Conservation (phyloP, 2,113 vertebrate species). For the Ptilorrhoa leucosticta region DNA sequence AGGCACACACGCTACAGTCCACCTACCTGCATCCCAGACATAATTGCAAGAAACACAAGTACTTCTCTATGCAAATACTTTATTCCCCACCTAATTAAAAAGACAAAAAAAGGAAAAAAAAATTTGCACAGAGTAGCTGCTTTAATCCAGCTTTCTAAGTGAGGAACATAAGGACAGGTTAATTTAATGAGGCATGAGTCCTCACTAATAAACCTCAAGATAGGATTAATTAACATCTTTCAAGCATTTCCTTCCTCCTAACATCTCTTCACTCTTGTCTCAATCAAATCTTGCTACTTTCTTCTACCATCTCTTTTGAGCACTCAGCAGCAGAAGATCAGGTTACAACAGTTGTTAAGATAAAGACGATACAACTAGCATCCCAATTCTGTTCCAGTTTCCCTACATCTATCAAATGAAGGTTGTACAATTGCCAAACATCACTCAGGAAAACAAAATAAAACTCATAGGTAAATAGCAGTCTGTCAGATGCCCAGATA, state of each 20-base stretch:
- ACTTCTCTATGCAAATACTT: background rate
- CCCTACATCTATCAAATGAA: background rate
- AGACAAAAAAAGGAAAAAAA: background rate
- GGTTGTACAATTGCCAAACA: background rate
- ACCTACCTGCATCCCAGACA: background rate
- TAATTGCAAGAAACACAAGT: background rate
- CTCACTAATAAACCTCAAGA: background rate
- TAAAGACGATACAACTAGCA: background rate
- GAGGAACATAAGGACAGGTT: background rate
- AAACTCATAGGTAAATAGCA: background rate
- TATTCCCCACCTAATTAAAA: background rate
- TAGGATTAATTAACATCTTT: background rate
- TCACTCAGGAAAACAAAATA: background rate
- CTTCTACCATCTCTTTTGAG: background rate
- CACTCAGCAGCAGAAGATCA: background rate
- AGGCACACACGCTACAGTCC: background rate
- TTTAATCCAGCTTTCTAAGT: background rate
- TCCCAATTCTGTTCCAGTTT: background rate
- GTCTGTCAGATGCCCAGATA: background rate
- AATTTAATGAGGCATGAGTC: background rate
- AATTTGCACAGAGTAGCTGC: background rate
- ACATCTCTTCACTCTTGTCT: background rate
- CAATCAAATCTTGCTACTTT: background rate
- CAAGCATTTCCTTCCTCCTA: background rate
- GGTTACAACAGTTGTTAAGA: background rate